phyloP scores from a whole-genome alignment of 2,113 vertebrate species.

The Pseudorhombus dupliciocellatus region DNA sequence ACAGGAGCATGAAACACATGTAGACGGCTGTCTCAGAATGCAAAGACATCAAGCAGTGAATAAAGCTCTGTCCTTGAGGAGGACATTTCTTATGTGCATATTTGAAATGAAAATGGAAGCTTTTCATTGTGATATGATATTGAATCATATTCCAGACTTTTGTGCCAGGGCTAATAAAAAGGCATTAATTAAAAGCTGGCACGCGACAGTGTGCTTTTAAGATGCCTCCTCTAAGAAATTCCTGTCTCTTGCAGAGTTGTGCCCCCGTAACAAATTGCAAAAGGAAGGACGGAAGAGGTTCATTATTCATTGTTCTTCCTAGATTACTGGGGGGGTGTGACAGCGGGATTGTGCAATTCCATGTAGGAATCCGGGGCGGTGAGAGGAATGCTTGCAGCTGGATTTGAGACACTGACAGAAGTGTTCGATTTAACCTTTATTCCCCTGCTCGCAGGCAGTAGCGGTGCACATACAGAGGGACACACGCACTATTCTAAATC shows the following conservation, averaged over 20 bases:
- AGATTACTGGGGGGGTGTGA: slow-evolving; percentile 67
- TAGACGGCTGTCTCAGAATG: not conserved
- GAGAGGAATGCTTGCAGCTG: slow-evolving; percentile 77
- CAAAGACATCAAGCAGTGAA: not conserved
- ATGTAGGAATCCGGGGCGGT: slow-evolving; percentile 79
- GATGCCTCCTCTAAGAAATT: slow-evolving; percentile 26
- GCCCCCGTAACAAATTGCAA: slow-evolving; percentile 34
- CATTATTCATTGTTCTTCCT: slow-evolving; percentile 66
- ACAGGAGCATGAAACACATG: not conserved
- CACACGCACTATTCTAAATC: slow-evolving; percentile 46
- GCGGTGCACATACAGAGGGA: slow-evolving; percentile 24
- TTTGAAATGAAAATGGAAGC: slow-evolving; percentile 8
- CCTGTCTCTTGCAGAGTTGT: slow-evolving; percentile 34
- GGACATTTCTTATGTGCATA: not conserved
- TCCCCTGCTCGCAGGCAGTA: slow-evolving; percentile 44
- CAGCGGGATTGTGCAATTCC: slow-evolving; percentile 81
- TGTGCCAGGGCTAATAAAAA: not conserved
- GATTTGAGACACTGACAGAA: slow-evolving; percentile 72
- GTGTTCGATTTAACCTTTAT: slow-evolving; percentile 74
- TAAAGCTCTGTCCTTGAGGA: not conserved
- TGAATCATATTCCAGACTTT: slow-evolving; percentile 6
- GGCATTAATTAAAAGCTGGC: slow-evolving; percentile 30
- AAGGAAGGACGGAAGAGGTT: slow-evolving; percentile 42
- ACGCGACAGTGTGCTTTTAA: slow-evolving; percentile 3
- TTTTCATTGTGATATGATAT: not conserved